Percentiles rank a stretch among this genome's conserved stretches.
Conservation (phyloP, 2,113 vertebrate species). For the Coreoperca whiteheadi region DNA sequence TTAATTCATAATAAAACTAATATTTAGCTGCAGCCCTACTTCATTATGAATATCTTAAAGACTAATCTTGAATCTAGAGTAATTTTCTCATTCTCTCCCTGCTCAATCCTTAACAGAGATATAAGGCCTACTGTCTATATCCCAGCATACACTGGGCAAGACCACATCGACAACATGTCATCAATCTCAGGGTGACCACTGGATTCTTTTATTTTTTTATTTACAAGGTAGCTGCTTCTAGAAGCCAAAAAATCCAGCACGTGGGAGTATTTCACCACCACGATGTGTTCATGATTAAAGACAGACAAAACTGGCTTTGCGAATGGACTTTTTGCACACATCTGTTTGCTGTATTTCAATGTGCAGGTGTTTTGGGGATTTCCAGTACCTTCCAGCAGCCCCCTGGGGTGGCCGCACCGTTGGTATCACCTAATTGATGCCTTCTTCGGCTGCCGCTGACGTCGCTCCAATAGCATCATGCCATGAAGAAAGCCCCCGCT, state of each 20-base stretch:
- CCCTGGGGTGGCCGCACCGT: constrained; percentile 31
- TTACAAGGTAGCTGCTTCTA: background rate
- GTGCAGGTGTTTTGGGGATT: constrained; percentile 30
- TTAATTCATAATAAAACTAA: background rate
- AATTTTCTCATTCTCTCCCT: background rate
- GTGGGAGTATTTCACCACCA: background rate
- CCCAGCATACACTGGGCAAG: constrained; percentile 18
- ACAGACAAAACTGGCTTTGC: background rate
- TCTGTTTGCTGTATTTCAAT: background rate
- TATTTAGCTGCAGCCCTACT: background rate
- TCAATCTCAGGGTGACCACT: background rate
- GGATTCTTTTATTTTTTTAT: constrained; percentile 7
- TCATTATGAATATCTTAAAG: background rate
- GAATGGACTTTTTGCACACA: background rate
- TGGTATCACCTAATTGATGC: constrained; percentile 70
- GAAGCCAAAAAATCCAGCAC: background rate
- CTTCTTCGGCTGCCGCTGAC: constrained; percentile 65
- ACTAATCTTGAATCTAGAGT: background rate
- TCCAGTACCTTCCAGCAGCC: constrained; percentile 63
- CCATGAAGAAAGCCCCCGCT: constrained; percentile 66
- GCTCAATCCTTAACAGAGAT: constrained; percentile 34
- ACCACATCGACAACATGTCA: constrained; percentile 8
- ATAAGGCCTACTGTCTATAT: constrained; percentile 15
- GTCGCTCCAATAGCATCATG: constrained; percentile 73
- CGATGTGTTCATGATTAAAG: background rate